Conservation (phyloP, 1,140 invertebrate species). For the Glossosoma conforme region DNA sequence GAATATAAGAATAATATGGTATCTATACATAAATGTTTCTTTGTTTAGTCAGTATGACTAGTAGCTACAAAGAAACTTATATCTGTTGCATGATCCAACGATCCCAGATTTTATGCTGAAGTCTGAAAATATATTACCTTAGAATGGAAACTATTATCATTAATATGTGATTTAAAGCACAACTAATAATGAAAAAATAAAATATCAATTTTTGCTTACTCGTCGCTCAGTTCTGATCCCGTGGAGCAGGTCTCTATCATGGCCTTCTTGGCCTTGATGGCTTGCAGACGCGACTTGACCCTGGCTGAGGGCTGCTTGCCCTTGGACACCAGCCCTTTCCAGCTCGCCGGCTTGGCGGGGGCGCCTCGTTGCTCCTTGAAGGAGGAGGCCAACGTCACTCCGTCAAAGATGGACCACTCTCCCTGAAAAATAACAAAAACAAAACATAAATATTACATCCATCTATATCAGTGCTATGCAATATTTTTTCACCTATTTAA, state of each 20-base stretch:
- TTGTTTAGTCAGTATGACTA: no score
- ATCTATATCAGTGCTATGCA: no score
- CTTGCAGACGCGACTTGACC: conserved; percentile 25
- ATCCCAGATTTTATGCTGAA: no score
- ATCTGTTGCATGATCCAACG: no score
- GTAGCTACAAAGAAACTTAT: no score
- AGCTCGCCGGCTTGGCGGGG: conserved; percentile 1
- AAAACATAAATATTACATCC: not conserved
- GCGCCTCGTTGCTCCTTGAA: conserved; percentile 6
- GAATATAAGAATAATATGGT: no score
- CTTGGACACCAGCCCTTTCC: conserved; percentile 10
- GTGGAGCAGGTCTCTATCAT: conserved; percentile 26
- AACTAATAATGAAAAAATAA: no score
- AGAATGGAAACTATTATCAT: no score
- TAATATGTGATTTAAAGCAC: no score
- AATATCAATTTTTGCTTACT: conserved; percentile 21
- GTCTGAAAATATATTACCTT: no score
- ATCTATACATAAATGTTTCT: no score
- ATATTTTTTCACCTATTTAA: no score
- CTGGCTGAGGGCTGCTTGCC: conserved; percentile 25
- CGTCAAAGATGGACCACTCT: conserved; percentile 29
- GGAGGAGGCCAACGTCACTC: conserved; percentile 12
- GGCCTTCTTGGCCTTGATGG: conserved; percentile 29
- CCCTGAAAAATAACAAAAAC: conserved; percentile 22
- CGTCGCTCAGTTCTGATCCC: conserved; percentile 28